Base-by-base conservation (phyloP, 2,797 vertebrate genomes). In the Cossypha heuglini region DNA sequence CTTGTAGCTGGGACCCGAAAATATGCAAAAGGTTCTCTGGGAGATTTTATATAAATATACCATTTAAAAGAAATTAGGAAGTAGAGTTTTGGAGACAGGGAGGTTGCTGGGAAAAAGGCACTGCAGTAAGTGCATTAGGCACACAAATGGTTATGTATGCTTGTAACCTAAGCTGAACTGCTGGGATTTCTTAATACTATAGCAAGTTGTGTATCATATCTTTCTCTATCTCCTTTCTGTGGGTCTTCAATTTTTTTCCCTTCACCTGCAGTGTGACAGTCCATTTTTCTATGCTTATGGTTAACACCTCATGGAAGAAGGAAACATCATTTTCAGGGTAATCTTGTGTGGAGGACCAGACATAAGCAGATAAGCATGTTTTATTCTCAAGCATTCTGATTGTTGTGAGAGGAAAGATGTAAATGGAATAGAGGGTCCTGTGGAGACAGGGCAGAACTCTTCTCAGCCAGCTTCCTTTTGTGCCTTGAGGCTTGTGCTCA, bases 81-180 rank as follows among this genome's bases (percentile, higher is more conserved):
- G 6, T 73, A n/a, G n/a, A 6, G 8, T 66, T 75, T 75, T 59
- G 40, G 58, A 88, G 64, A 17, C 29, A 45, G 57, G 16, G 31
- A 73, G 2, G 18, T 42, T 68, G 8, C n/a, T 91, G 59, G n/a
- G 71, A 43, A 51, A 29, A 71, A 26, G 49, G 10, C 14, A 31
- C 25, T 72, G 51, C 26, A 80, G 11, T 43, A 77, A 81, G 52
- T 38, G 15, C 10, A 21, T 68, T 57, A n/a, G 19, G 6, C 11
- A 62, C 1, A 5, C 29, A 42, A 33, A 21, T 7, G 2, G 21
- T 74, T 46, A 54, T 0, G 0, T 59, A 11, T 22, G 11, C 16
- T 9, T 16, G 31, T 31, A 68, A 54, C 28, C 42, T 76, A 43
- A 73, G 51, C 25, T 40, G 51, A 73, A 35, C 64, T 29, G 43